Evolutionary conservation across 2,888 invertebrate genomes (phyloP).

Genomic region (Pteria penguin): DNA sequence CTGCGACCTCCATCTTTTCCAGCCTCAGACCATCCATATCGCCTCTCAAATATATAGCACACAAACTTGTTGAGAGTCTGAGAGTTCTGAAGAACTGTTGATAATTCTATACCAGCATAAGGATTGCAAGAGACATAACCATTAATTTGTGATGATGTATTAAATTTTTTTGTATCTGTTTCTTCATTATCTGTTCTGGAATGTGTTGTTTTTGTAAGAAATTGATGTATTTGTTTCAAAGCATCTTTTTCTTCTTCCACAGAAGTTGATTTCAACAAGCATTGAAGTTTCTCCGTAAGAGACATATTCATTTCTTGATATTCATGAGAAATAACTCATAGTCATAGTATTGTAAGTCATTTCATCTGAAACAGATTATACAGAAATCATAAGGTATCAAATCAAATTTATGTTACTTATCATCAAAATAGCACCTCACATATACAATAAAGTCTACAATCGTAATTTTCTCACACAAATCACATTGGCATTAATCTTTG

Average conservation of each 20-base stretch:
- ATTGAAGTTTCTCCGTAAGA: neutral
- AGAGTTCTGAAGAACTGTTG: conserved; percentile 45
- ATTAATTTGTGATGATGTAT: neutral
- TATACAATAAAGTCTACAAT: too few relatives aligned
- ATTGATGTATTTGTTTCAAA: conserved; percentile 7
- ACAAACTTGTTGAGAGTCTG: conserved; percentile 61
- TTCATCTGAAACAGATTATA: too few relatives aligned
- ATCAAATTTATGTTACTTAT: too few relatives aligned
- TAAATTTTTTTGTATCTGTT: neutral
- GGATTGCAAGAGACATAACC: conserved; percentile 50
- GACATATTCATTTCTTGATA: neutral
- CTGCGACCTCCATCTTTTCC: conserved; percentile 55
- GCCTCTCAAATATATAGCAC: conserved; percentile 71
- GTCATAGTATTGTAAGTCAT: too few relatives aligned
- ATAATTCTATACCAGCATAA: conserved; percentile 39
- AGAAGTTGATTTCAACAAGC: conserved; percentile 11
- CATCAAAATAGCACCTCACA: too few relatives aligned
- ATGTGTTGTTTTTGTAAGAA: neutral
- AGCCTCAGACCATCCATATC: conserved; percentile 76
- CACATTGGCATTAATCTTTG: too few relatives aligned
- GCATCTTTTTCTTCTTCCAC: conserved; percentile 1
- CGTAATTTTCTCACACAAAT: too few relatives aligned
- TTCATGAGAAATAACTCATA: too few relatives aligned
- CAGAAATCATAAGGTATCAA: too few relatives aligned
- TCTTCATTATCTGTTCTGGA: neutral